A percentile compares a stretch with the other conserved stretches of the same genome.
These are phyloP conservation scores for Chelonus insularis DNA, from an alignment of 1,140 invertebrate genomes.

Conservation along the genomic window DNA sequence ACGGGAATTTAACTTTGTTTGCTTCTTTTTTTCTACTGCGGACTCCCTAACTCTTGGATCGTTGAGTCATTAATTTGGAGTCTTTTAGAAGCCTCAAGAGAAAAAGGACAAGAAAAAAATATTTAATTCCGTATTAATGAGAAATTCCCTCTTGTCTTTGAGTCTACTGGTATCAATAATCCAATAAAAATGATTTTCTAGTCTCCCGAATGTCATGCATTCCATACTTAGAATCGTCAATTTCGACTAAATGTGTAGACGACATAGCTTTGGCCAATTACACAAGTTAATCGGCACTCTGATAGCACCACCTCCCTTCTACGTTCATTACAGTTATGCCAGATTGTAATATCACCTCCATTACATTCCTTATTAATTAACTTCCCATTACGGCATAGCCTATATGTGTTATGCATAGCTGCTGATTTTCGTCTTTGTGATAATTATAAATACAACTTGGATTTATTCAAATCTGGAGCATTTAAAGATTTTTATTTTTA, in stretches of 20 bases:
- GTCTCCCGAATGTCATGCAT: conserved; percentile 12
- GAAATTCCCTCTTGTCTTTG: conserved; percentile 2
- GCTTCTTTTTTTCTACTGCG: conserved; percentile 19
- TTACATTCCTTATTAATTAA: conserved; percentile 21
- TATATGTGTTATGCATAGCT: background rate
- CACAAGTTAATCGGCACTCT: conserved; percentile 15
- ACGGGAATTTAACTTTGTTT: conserved; percentile 39
- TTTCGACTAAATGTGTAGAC: background rate
- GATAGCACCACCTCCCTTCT: background rate
- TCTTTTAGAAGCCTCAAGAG: conserved; percentile 14
- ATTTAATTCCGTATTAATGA: background rate
- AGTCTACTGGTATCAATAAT: background rate
- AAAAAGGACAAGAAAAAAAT: background rate
- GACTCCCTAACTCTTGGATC: background rate
- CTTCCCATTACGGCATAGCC: background rate
- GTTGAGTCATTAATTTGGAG: background rate
- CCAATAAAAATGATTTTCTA: conserved; percentile 10
- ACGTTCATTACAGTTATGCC: background rate
- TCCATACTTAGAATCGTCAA: background rate
- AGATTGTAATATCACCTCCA: conserved; percentile 13
- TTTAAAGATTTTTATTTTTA: too few species aligned
- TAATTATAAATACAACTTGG: background rate
- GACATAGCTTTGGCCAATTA: conserved; percentile 19
- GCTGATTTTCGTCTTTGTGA: too few species aligned
- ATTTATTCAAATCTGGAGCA: background rate